These are phyloP conservation scores for Cyphomyrmex costatus DNA, from an alignment of 1,140 invertebrate species.

Conservation along the genomic window DNA sequence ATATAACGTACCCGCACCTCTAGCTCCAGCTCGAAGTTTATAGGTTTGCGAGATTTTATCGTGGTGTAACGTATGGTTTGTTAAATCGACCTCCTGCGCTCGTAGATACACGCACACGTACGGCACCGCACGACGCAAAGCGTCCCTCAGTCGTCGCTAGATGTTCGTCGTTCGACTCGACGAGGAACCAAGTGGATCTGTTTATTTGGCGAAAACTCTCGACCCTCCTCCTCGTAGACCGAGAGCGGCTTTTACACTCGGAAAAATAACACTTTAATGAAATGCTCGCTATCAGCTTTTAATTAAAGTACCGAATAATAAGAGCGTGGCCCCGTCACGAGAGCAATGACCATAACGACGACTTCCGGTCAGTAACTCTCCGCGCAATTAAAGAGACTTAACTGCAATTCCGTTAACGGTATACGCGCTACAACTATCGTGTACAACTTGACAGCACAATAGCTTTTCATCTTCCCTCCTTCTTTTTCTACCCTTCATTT, in stretches of 20 bases:
- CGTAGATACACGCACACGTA: slow-evolving; percentile 60
- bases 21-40: slow-evolving; percentile 83
- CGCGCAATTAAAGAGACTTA: slow-evolving; percentile 76
- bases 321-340: slow-evolving; percentile 23
- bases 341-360: slow-evolving; percentile 74
- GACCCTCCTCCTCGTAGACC: slow-evolving; percentile 61
- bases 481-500: slow-evolving; percentile 33
- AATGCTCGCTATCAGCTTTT: slow-evolving; percentile 5
- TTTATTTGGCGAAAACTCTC: slow-evolving; percentile 60
- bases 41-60: slow-evolving; percentile 87
- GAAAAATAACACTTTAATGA: slow-evolving; percentile 14
- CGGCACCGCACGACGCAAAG: slow-evolving; percentile 71
- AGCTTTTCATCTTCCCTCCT: slow-evolving; percentile 43
- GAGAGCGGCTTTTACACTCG: background rate
- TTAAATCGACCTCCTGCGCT: slow-evolving; percentile 83
- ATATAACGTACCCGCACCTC: slow-evolving; percentile 85
- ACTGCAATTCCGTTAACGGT: slow-evolving; percentile 74
- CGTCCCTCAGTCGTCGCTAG: slow-evolving; percentile 51
- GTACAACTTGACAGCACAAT: slow-evolving; percentile 74
- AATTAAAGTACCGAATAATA: slow-evolving; percentile 36
- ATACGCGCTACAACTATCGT: slow-evolving; percentile 73
- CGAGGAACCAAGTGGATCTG: slow-evolving; percentile 61
- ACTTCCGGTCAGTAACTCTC: slow-evolving; percentile 78
- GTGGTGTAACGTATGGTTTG: slow-evolving; percentile 86
- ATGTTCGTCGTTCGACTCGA: slow-evolving; percentile 58